Evolutionary conservation across 2,797 vertebrate species (phyloP).

Genomic region (Girardinus metallicus): DNA sequence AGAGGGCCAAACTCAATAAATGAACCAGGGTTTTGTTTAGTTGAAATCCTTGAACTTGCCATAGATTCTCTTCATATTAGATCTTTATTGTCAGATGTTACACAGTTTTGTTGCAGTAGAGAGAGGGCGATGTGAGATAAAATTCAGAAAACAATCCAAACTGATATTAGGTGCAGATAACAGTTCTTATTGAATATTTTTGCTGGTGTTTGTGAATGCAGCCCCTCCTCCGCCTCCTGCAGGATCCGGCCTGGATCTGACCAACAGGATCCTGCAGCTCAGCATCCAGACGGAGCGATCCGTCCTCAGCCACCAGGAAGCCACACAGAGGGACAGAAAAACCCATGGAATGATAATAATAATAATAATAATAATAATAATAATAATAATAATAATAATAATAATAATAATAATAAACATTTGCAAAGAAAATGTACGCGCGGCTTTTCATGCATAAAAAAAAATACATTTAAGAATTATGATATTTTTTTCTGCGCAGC

Average conservation of each 20-base stretch:
- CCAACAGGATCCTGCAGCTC: constrained; percentile 22
- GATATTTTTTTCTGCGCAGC: background rate
- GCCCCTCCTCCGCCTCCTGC: constrained; percentile 22
- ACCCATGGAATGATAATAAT: background rate
- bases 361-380: background rate
- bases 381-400: background rate
- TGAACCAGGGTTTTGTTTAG: background rate
- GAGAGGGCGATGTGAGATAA: background rate
- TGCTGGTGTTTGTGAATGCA: background rate
- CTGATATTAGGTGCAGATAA: background rate
- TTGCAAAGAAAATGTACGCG: background rate
- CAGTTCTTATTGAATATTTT: background rate
- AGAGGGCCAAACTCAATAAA: background rate
- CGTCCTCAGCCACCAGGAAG: constrained; percentile 31
- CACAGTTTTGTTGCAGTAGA: background rate
- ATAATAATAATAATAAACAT: background rate
- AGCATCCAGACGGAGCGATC: constrained; percentile 12
- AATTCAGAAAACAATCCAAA: background rate
- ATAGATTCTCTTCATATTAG: background rate
- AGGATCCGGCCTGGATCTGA: constrained; percentile 13
- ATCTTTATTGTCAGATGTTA: background rate
- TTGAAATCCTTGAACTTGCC: background rate
- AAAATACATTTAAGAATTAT: background rate
- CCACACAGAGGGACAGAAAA: background rate
- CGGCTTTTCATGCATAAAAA: background rate